phyloP scores from a whole-genome alignment of 2,113 vertebrate species.

The Epinephelus lanceolatus region DNA sequence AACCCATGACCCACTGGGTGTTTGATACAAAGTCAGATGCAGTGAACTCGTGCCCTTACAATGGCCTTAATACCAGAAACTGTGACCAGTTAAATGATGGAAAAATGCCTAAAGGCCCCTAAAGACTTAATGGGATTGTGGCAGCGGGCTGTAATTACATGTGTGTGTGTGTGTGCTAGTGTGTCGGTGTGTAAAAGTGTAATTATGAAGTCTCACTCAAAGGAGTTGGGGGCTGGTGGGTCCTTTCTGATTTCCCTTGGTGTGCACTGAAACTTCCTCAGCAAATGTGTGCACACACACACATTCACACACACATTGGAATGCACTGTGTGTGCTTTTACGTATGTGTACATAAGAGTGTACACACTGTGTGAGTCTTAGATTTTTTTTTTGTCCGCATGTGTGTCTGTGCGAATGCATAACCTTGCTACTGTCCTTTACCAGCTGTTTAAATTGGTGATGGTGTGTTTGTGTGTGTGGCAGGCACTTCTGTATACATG shows the following conservation, averaged over 20 bases:
- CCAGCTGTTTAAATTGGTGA: slow-evolving; percentile 1
- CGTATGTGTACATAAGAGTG: background rate
- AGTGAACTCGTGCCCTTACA: slow-evolving; percentile 64
- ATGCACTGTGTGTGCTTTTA: background rate
- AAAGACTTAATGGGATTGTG: slow-evolving; percentile 78
- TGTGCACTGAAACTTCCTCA: slow-evolving; percentile 59
- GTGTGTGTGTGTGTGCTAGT: slow-evolving; percentile 40
- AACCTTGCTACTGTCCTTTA: slow-evolving; percentile 17
- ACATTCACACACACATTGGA: background rate
- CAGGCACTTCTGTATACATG: background rate
- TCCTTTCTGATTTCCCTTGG: slow-evolving; percentile 81
- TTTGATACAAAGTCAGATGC: slow-evolving; percentile 41
- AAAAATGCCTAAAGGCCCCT: slow-evolving; percentile 77
- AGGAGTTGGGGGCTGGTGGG: slow-evolving; percentile 66
- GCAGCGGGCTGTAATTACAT: slow-evolving; percentile 77
- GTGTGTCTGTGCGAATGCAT: slow-evolving; percentile 9
- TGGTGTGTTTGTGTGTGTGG: background rate
- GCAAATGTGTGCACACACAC: slow-evolving; percentile 6
- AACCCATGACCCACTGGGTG: slow-evolving; percentile 63
- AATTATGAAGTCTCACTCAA: slow-evolving; percentile 78
- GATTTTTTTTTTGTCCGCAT: background rate
- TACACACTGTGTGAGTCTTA: background rate
- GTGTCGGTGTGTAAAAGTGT: slow-evolving; percentile 72
- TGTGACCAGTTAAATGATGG: slow-evolving; percentile 77
- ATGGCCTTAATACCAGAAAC: slow-evolving; percentile 64